phyloP scores from a whole-genome alignment of 2,113 vertebrate genomes.

The Xiphophorus maculatus region DNA sequence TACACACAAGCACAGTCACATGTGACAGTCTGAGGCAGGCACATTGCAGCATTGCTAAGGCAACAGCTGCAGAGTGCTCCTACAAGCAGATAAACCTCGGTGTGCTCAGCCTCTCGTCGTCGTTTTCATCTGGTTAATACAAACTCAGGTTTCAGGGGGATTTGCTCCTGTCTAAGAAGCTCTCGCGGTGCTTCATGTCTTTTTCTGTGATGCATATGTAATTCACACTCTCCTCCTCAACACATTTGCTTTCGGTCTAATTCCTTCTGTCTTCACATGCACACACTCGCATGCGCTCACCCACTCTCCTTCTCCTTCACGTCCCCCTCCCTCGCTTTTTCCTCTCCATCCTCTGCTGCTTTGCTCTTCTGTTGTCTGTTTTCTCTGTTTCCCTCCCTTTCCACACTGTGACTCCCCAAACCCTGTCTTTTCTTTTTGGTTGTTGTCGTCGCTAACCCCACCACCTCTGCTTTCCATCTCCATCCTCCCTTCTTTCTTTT shows the following conservation, averaged over 20 bases:
- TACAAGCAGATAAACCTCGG: slow-evolving; percentile 69
- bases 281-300: slow-evolving; percentile 16
- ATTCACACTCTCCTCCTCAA: slow-evolving; percentile 72
- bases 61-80: slow-evolving; percentile 81
- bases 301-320: slow-evolving; percentile 62
- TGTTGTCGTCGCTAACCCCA: slow-evolving; percentile 36
- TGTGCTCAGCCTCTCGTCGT: slow-evolving; percentile 45
- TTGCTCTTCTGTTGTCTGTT: slow-evolving; percentile 65
- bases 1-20: slow-evolving; percentile 20
- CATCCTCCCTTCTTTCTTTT: slow-evolving; percentile 54
- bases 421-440: slow-evolving; percentile 19
- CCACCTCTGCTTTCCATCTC: slow-evolving; percentile 64
- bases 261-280: slow-evolving; percentile 71
- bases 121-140: slow-evolving; percentile 10
- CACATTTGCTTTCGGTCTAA: slow-evolving; percentile 75
- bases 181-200: slow-evolving; percentile 48
- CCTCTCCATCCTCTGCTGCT: slow-evolving; percentile 70
- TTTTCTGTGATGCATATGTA: slow-evolving; percentile 74
- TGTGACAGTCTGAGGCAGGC: slow-evolving; percentile 40
- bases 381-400: slow-evolving; percentile 61
- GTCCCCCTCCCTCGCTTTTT: slow-evolving; percentile 71
- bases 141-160: slow-evolving; percentile 2
- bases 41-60: slow-evolving; percentile 82
- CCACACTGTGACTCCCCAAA: slow-evolving; percentile 56
- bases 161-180: slow-evolving; percentile 23